Base-by-base conservation (phyloP, 1,140 invertebrate genomes). In the Macrostomum lignano region DNA sequence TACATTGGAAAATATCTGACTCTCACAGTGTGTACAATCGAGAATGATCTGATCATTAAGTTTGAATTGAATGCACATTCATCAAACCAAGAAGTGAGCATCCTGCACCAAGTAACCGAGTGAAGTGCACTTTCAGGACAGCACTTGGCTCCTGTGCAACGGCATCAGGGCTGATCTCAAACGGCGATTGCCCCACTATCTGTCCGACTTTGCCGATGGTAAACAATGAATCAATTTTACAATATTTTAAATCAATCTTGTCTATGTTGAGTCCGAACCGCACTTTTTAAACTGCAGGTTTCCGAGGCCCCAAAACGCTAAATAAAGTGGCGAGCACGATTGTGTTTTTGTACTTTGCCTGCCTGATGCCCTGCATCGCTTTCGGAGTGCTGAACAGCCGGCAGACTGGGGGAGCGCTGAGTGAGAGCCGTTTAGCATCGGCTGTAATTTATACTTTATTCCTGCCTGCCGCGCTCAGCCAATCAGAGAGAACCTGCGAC, bases 261-360 rank as follows among this genome's bases (percentile, higher is more conserved):
- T 23, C 3, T 25, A 13, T 5, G 11, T 5, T 40, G 17, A 13
- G 15, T 25, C n/a, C n/a, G n/a, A n/a, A n/a, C n/a, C n/a, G n/a
- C n/a, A n/a, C n/a, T n/a, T n/a, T 30, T 28, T 28, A 26, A 24
- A 32, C 42, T 46, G 26, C 37, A 60, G 58, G 56, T 24, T 38
- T 67, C 17, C 38, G 53, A 15, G 65, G 65, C 9, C 52, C 53
- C 32, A 55, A 55, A 36, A 62, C 64, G 7, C 42, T 65, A 7
- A 57, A 61, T 37, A 67, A 67, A 46, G 58, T 51, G 7, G 44
- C 66, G 29, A 64, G 63, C 20, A 67, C 67, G 4, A 66, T 66
- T n/a, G 53, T 68, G 21, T 69, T 69, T 47, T 58, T 69, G 4
- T 69, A 69, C 48, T 69, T 69, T 55, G 67, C 66, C 31, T 68